Percentiles rank a stretch among this genome's conserved stretches.
These are phyloP conservation scores for Cheirogaleus major DNA, from an alignment of 2,797 vertebrate species.

Conservation along the genomic window DNA sequence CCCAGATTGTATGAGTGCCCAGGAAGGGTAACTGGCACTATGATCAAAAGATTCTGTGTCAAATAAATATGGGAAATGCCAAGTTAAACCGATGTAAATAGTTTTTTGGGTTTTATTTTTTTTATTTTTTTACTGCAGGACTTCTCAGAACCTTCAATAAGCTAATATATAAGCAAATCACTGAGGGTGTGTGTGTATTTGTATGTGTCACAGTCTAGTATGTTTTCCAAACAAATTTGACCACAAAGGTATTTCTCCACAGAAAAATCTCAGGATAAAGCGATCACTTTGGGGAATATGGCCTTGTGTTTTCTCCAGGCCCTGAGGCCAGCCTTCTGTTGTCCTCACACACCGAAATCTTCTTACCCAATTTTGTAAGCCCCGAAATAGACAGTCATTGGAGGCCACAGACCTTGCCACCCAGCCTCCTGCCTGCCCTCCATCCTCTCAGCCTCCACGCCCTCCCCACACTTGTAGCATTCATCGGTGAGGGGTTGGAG, in stretches of 20 bases:
- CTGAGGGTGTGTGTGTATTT: background rate
- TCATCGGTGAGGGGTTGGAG: background rate
- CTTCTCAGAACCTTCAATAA: constrained; percentile 50
- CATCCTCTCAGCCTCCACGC: background rate
- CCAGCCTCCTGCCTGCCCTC: background rate
- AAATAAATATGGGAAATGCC: constrained; percentile 15
- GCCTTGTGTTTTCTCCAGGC: background rate
- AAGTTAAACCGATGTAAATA: constrained; percentile 22
- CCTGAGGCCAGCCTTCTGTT: background rate
- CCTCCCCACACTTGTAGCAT: background rate
- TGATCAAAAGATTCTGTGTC: background rate
- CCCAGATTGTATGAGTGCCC: background rate
- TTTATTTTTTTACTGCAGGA: background rate
- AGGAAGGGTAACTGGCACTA: background rate
- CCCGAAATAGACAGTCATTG: background rate
- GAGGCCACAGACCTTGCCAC: background rate
- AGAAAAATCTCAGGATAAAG: background rate
- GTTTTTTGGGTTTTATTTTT: background rate
- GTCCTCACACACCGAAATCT: background rate
- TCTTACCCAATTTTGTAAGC: background rate
- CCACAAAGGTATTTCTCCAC: background rate
- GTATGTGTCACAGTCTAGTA: background rate
- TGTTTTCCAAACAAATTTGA: constrained; percentile 24
- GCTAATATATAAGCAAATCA: background rate
- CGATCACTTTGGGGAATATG: background rate